Evolutionary conservation across 2,888 invertebrate species (phyloP).

Genomic region (Apotomis turbidana): DNA sequence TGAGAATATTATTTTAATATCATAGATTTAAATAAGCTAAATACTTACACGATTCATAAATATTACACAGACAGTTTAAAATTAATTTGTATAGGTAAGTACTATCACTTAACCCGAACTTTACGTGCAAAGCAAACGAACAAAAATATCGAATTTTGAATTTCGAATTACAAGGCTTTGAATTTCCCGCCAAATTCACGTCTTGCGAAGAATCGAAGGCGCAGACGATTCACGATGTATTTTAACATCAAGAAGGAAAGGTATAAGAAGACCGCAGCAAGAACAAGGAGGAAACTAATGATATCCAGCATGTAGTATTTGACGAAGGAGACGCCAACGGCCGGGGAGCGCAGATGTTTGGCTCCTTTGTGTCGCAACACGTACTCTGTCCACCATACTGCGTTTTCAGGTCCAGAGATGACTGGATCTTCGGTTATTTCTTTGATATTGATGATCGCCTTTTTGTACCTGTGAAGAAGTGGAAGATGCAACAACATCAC

Average conservation of each 20-base stretch:
- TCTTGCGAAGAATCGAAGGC: conserved; percentile 51
- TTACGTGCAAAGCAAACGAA: background rate
- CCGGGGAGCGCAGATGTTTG: conserved; percentile 71
- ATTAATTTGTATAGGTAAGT: too few relatives aligned
- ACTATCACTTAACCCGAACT: background rate
- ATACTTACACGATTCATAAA: background rate
- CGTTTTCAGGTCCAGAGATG: conserved; percentile 75
- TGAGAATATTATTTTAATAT: background rate
- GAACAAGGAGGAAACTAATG: conserved; percentile 51
- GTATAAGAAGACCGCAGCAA: conserved; percentile 47
- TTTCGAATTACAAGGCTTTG: conserved; percentile 62
- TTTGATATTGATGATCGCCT: conserved; percentile 61
- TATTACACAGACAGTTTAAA: background rate
- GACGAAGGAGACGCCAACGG: conserved; percentile 63
- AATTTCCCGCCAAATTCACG: conserved; percentile 61
- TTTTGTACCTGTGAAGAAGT: conserved; percentile 64
- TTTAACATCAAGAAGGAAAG: conserved; percentile 53
- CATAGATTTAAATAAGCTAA: background rate
- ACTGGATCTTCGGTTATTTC: conserved; percentile 58
- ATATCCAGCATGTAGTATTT: conserved; percentile 73
- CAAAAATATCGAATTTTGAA: background rate
- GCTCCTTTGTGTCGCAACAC: conserved; percentile 75
- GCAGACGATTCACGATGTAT: conserved; percentile 53
- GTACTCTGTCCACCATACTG: conserved; percentile 83
- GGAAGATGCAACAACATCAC: background rate